Conservation (phyloP, 1,140 invertebrate species). For the Trypoxylus dichotomus region DNA sequence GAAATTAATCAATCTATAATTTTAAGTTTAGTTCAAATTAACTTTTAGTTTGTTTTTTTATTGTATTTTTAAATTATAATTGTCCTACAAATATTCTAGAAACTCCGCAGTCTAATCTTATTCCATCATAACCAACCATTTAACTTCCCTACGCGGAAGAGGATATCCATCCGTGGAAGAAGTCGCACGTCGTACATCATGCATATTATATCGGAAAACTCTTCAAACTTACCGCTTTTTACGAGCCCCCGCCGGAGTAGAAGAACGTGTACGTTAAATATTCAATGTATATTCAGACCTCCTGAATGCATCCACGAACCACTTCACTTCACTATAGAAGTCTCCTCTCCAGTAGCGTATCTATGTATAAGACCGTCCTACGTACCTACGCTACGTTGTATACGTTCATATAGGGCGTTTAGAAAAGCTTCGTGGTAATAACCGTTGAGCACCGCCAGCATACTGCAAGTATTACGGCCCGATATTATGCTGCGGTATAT, state of each 20-base stretch:
- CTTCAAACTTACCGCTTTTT: constrained; percentile 2
- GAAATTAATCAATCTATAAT: too few relatives aligned
- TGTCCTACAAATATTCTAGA: background rate
- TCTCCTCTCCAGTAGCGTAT: background rate
- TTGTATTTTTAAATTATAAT: too few relatives aligned
- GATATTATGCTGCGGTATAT: background rate
- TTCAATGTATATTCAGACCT: constrained; percentile 10
- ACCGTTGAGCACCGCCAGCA: background rate
- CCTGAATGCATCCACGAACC: background rate
- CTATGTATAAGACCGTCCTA: background rate
- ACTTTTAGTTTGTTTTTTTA: too few relatives aligned
- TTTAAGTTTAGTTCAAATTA: too few relatives aligned
- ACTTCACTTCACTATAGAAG: background rate
- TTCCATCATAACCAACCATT: background rate
- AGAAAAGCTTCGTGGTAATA: background rate
- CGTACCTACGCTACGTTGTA: background rate
- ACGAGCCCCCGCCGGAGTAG: background rate
- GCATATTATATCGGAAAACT: constrained; percentile 17
- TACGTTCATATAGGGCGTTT: background rate
- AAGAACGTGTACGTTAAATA: constrained; percentile 8
- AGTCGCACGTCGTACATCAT: background rate
- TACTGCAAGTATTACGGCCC: background rate
- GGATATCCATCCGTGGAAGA: background rate
- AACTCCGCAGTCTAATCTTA: background rate
- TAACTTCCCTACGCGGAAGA: background rate